Evolutionary conservation across 2,113 vertebrate species (phyloP), one percentile per base, ranked within the genome.

Genomic region (Saguinus imperator): DNA sequence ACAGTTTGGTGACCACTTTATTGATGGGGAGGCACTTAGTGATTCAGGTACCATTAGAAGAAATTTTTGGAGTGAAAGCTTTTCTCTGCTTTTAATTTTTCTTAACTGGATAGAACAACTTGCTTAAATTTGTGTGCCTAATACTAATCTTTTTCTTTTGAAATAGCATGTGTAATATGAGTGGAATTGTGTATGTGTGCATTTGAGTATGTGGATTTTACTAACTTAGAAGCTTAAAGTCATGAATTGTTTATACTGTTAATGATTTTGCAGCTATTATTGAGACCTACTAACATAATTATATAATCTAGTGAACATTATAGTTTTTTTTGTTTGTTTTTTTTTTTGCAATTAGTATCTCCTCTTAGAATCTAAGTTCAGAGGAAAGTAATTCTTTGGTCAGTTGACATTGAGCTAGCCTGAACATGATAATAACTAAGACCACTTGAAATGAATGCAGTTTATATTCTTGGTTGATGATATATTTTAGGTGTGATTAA

Each of bases 11-110:
- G 99, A 98, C 95, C 98, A 98, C 83, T 98, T 99, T 98, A 98
- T 98, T 94, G 99, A 99, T 79, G 99, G 98, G 88, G 99, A 99
- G 97, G 97, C 95, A 4, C 98, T 98, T 98, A 99, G 98, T 94
- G 98, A 98, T 58, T 97, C 98, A 94, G 98, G 98, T 98, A 99
- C 96, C 91, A n/a, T 95, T 97, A 91, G 94, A 98, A 97, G 94
- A 88, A 95, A 23, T 40, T 96, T 25, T 0, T 98, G 97, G 96
- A 98, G 97, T 98, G 98, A 84, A 95, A 52, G 18, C 55, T 95
- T 96, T 89, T 72, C 6, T 97, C 89, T 94, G 89, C 77, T 91
- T 75, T 94, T 94, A 79, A 45, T 75, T 90, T 94, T 89, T 91
- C 29, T 80, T 89, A 88, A 55, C 93, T 84, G 75, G 40, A 17